A percentile compares a stretch with the other conserved stretches of the same genome.
phyloP scores from a whole-genome alignment of 2,888 invertebrate species.

The Nephrotoma appendiculata region DNA sequence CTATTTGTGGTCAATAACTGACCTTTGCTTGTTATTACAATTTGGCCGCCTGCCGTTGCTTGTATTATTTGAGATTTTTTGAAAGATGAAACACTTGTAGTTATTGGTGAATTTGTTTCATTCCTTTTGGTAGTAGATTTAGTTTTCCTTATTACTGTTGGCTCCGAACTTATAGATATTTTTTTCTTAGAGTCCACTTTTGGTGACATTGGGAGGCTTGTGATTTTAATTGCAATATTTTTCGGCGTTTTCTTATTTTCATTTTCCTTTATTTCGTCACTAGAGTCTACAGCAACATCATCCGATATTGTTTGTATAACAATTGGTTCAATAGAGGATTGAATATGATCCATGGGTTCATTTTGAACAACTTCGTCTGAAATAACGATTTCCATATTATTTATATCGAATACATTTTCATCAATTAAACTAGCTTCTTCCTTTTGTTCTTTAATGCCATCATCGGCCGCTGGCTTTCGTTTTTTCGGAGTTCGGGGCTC shows the following conservation, averaged over 20 bases:
- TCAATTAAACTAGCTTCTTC: not conserved
- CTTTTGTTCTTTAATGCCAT: constrained; percentile 17
- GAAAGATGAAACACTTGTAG: not conserved
- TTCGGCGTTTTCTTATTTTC: not conserved
- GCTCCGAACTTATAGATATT: not conserved
- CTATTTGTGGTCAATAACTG: constrained; percentile 16
- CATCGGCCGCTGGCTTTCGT: constrained; percentile 20
- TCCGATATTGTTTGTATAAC: not conserved
- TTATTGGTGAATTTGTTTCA: not conserved
- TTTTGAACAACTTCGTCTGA: constrained; percentile 56
- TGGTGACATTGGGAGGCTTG: not conserved
- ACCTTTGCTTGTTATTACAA: constrained; percentile 19
- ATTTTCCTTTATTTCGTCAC: not conserved
- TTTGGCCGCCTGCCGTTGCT: constrained; percentile 15
- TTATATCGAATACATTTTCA: constrained; percentile 49
- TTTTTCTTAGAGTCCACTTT: not conserved
- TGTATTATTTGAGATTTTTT: not conserved
- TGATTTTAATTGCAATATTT: not conserved
- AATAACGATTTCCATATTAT: constrained; percentile 61
- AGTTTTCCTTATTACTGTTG: not conserved
- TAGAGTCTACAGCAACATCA: not conserved
- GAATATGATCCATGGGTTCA: constrained; percentile 41
- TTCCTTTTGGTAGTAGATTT: not conserved
- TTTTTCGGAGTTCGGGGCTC: constrained; percentile 12
- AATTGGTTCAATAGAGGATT: constrained; percentile 5